Evolutionary conservation across 2,888 invertebrate species (phyloP).

Genomic region (Luperina nickerlii): DNA sequence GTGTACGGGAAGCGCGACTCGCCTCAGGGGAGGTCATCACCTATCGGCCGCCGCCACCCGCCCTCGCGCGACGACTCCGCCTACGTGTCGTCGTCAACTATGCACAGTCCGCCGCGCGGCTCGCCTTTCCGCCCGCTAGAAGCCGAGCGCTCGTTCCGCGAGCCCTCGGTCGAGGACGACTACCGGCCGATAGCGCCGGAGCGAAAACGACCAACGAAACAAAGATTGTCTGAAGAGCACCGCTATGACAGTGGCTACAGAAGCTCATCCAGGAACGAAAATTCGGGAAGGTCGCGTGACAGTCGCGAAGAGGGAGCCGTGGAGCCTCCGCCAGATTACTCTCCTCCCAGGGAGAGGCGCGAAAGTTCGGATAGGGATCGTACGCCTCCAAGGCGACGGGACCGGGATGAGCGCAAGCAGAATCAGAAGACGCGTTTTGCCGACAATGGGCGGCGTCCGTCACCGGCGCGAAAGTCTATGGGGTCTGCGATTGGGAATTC

Average conservation of each 20-base stretch:
- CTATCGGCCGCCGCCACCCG: conserved; percentile 85
- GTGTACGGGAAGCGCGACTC: conserved; percentile 86
- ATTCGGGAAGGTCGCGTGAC: conserved; percentile 87
- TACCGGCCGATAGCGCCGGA: conserved; percentile 92
- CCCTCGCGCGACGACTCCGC: conserved; percentile 90
- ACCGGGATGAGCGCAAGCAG: conserved; percentile 89
- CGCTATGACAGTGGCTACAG: conserved; percentile 91
- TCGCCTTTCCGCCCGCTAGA: conserved; percentile 88
- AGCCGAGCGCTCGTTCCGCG: conserved; percentile 85
- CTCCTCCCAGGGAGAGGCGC: conserved; percentile 90
- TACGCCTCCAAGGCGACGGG: conserved; percentile 86
- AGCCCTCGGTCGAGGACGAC: conserved; percentile 88
- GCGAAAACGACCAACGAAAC: conserved; percentile 91
- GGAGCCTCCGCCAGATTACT: conserved; percentile 94
- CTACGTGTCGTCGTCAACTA: conserved; percentile 90
- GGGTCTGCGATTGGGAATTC: conserved; percentile 94
- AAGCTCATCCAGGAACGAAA: conserved; percentile 90
- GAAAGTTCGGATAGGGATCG: conserved; percentile 85
- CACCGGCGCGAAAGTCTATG: conserved; percentile 88
- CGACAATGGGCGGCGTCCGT: conserved; percentile 83
- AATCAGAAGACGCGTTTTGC: conserved; percentile 94
- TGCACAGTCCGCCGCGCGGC: conserved; percentile 90
- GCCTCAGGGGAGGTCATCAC: conserved; percentile 84
- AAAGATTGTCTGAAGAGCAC: conserved; percentile 87
- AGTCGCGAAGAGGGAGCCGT: conserved; percentile 88